Evolutionary conservation across 2,797 vertebrate species (phyloP), one percentile per base, ranked within the genome.

Genomic region (Xyrichtys novacula): DNA sequence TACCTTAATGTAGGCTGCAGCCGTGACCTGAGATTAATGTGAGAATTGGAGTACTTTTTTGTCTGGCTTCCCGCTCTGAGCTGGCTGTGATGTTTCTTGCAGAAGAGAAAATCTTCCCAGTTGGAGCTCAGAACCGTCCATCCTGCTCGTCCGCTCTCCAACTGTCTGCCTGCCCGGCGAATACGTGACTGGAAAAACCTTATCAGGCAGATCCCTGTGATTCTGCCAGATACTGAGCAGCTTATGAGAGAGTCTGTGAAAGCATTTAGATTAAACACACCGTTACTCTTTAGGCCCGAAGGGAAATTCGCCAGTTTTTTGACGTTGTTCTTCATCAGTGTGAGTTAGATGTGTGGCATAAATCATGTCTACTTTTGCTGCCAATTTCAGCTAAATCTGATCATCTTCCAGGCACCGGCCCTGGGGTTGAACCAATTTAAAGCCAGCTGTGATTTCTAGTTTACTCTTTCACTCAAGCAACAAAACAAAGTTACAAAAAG

Each of bases 161-260:
- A 46, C 42, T 63, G 60, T 56, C 58, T 47, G 66, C 36, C 34
- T 71, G 66, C 50, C 44, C 20, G 43, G 32, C 31, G 17, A 47
- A 63, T 71, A 74, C 16, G 26, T 59, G 74, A 78, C 48, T 46
- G 53, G 60, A 75, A 40, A 50, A 68, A 43, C 19, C 28, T 34
- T 31, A 62, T 65, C 61, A 58, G 42, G 16, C 34, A 43, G 34
- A 61, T 28, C 2, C 23, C 2, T 50, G 49, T 34, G 38, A 53
- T 66, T 46, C 34, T 28, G 38, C 50, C 20, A 28, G 14, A 6
- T 3, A 28, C 36, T 48, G 6, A 34, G 25, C 1, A 57, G 36
- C 36, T 43, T 7, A 4, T 23, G 8, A 31, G 25, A 44, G 43
- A 52, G 20, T 31, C 16, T 66, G 32, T 62, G 52, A 25, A 44